Conservation (phyloP, 2,113 vertebrate genomes). For the Puffinus mauretanicus region DNA sequence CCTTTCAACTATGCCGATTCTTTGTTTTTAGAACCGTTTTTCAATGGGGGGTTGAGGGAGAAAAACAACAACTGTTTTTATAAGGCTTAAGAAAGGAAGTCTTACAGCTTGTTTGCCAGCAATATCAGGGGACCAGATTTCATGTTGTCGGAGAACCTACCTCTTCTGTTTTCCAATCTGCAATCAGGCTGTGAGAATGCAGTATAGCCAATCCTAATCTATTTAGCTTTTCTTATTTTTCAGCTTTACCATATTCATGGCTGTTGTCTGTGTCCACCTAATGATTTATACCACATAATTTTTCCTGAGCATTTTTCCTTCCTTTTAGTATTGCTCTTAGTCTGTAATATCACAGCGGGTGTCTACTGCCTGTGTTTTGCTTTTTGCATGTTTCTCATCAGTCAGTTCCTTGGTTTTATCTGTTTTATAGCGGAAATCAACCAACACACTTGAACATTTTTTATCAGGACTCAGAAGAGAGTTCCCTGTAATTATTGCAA, state of each 20-base stretch:
- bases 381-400: background rate
- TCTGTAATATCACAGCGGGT: background rate
- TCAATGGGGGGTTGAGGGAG: fast-evolving
- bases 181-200: background rate
- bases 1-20: background rate
- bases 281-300: background rate
- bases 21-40: background rate
- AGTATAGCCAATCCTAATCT: background rate
- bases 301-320: background rate
- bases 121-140: background rate
- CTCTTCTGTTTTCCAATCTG: background rate
- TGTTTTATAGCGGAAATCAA: background rate
- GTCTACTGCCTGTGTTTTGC: background rate
- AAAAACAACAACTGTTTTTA: background rate
- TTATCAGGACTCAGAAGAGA: background rate
- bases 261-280: background rate
- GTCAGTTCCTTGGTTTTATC: background rate
- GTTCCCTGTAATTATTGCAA: background rate
- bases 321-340: background rate
- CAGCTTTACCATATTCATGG: background rate
- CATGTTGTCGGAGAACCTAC: background rate
- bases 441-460: background rate
- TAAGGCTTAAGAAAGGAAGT: background rate
- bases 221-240: background rate
- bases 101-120: background rate